Evolutionary conservation across 2,113 vertebrate species (phyloP), one percentile per base, ranked within the genome.

Genomic region (Willisornis vidua): DNA sequence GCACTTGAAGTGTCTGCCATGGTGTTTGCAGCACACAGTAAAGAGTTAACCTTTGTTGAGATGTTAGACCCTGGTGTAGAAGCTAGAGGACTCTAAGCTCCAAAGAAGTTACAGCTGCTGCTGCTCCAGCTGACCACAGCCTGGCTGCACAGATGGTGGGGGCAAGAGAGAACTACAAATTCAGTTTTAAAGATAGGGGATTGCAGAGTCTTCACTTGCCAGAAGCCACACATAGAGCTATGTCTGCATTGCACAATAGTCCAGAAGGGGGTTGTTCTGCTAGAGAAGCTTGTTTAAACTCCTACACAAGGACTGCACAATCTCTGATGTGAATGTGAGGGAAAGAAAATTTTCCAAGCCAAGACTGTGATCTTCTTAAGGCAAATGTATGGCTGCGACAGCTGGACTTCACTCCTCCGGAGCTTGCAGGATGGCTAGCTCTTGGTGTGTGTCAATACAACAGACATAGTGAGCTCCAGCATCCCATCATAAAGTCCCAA

Each of bases 71-170:
- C 46, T 15, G 15, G 29, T 49, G 18, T 10, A 41, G 15, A 33
- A 72, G 24, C 41, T 52, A 12, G 35, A 54, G 25, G 25, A 28
- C 35, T 59, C 20, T 45, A 17, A 86, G 33, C 18, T 43, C 31
- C 48, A n/a, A 35, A 63, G 70, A 1, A 13, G 33, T 61, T 77
- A 39, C 79, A 90, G 79, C 75, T 80, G 90, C 67, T 80, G 90
- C 67, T 58, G 37, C 46, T 46, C 51, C 35, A 67, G 66, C 70
- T 41, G 49, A 84, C 10, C 3, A 6, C 41, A 61, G 57, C n/a
- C 43, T 6, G 7, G 57, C 72, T 39, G n/a, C 0, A 2, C 23
- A 49, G 45, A 19, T 3, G 0, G 11, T 9, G 35, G 18, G 49
- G 52, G 19, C 45, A 43, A 16, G 51, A 33, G 13, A 1, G 8